Base-by-base conservation (phyloP, 2,797 vertebrate species). In the Pachyuromys duprasi region DNA sequence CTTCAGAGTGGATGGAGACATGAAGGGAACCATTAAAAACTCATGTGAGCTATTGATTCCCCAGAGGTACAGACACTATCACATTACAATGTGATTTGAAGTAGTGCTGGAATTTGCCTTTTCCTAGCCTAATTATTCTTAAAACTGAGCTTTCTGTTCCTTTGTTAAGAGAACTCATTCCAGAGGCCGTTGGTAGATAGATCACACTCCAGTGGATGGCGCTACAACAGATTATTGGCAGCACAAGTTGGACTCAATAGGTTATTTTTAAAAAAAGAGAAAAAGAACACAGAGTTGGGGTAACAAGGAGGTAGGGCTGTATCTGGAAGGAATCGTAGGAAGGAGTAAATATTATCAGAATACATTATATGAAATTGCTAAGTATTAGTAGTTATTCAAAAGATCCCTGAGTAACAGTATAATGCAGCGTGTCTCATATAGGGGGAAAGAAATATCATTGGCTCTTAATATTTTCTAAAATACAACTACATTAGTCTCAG, bases 381-480 rank as follows among this genome's bases (percentile, higher is more conserved):
- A 75, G 28, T 75, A 45, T 28, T 45, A 75, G 45, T 45, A 75
- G 28, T 42, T 45, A 22, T 14, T 75, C 28, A 75, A 75, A 75
- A 28, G 24, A 75, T 28, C 5, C 74, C 39, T 55, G 5, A 81
- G 79, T 33, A 75, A 92, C 36, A 81, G 22, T 26, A 3, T 13
- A 93, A 93, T 20, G 36, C 6, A 69, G 78, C 13, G 49, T 81
- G n/a, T 6, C 24, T 94, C 8, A 2, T 75, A 57, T 22, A 84
- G 36, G 22, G n/a, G 65, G 4, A 22, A 90, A 70, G 53, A 79
- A 8, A 8, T 69, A 49, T 0, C 11, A 65, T 39, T 63, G 76
- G 7, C 12, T 62, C 8, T 74, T 84, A 63, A 83, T 95, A 95
- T 92, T 88, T 49, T 84, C 86, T 65, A 86, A 72, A 97, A 96